Evolutionary conservation across 2,113 vertebrate species (phyloP).

Genomic region (Connochaetes taurinus): DNA sequence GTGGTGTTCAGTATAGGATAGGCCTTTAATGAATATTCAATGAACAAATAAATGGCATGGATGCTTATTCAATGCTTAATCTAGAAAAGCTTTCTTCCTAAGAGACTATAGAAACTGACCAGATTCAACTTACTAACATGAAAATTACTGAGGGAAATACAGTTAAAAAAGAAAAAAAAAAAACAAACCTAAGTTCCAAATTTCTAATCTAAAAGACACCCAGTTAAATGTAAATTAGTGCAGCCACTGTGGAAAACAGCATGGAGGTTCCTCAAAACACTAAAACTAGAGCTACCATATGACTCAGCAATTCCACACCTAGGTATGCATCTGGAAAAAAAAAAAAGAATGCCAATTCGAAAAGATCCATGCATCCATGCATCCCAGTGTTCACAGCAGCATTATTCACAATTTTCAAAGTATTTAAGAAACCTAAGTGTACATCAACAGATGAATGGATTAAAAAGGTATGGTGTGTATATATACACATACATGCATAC

Average conservation of each 20-base stretch:
- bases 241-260: neutral
- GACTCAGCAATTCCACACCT: neutral
- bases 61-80: neutral
- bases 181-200: neutral
- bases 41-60: neutral
- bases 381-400: neutral
- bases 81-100: neutral
- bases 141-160: neutral
- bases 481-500: neutral
- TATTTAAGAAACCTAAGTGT: neutral
- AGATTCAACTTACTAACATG: neutral
- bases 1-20: accelerated
- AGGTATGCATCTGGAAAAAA: neutral
- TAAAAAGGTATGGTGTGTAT: neutral
- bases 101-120: neutral
- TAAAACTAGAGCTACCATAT: neutral
- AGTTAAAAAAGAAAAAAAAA: neutral
- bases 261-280: neutral
- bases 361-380: neutral
- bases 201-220: neutral
- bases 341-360: neutral
- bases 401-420: neutral
- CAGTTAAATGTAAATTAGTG: neutral
- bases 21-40: neutral
- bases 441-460: neutral